Evolutionary conservation across 2,113 vertebrate genomes (phyloP).

Genomic region (Nicator chloris): DNA sequence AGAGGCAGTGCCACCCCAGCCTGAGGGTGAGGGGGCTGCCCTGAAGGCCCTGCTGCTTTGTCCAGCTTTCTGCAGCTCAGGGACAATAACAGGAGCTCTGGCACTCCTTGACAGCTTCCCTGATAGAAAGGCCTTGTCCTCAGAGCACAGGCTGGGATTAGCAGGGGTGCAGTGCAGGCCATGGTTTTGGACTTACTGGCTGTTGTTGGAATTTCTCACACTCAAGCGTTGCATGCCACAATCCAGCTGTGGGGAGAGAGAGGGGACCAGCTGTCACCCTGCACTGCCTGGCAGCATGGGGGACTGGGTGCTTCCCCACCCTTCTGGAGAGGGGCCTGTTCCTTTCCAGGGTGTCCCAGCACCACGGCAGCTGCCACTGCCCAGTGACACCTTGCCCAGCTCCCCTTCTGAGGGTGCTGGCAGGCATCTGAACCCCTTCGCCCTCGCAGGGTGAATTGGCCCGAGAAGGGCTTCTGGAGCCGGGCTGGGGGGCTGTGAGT

Average conservation of each 20-base stretch:
- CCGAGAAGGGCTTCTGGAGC: not conserved
- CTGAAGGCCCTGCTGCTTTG: not conserved
- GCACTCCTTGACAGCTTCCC: not conserved
- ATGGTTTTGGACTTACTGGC: conserved; percentile 77
- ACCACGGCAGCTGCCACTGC: not conserved
- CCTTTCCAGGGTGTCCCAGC: not conserved
- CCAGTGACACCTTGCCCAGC: not conserved
- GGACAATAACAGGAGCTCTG: not conserved
- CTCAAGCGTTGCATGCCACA: conserved; percentile 78
- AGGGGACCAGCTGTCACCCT: not conserved
- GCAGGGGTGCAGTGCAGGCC: not conserved
- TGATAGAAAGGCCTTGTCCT: not conserved
- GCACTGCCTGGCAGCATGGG: not conserved
- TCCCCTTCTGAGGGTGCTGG: not conserved
- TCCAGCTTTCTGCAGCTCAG: not conserved
- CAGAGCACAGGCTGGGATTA: not conserved
- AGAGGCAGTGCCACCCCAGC: not conserved
- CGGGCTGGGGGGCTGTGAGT: not conserved
- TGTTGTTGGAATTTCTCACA: conserved; percentile 63
- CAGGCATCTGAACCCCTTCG: not conserved
- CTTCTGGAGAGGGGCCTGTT: not conserved
- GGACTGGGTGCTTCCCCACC: accelerated
- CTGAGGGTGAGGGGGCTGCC: not conserved
- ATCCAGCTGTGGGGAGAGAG: conserved; percentile 71
- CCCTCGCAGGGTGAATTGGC: not conserved